These are phyloP conservation scores for Drosophila kohkoa DNA, from an alignment of 1,140 invertebrate species.

Conservation along the genomic window DNA sequence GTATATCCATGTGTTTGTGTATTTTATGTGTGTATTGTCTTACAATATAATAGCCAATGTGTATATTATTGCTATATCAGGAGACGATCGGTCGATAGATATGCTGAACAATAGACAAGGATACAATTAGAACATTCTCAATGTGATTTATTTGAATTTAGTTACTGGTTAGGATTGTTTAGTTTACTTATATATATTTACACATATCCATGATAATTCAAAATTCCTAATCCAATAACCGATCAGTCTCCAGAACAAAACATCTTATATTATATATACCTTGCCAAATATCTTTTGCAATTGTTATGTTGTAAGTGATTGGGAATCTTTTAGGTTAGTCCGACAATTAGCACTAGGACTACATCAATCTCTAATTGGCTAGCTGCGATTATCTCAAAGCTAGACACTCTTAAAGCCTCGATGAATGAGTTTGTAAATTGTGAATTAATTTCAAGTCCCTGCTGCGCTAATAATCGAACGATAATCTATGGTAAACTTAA, in stretches of 20 bases:
- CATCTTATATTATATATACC: constrained; percentile 29
- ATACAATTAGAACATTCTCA: constrained; percentile 4
- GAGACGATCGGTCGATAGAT: constrained; percentile 23
- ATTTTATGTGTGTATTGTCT: constrained; percentile 6
- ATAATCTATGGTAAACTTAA: constrained; percentile 23
- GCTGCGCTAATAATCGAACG: neutral
- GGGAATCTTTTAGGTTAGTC: constrained; percentile 31
- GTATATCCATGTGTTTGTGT: neutral
- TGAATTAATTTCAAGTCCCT: constrained; percentile 17
- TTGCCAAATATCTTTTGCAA: constrained; percentile 6
- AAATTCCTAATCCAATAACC: constrained; percentile 25
- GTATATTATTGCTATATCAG: neutral
- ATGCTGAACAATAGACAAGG: constrained; percentile 21
- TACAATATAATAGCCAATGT: constrained; percentile 38
- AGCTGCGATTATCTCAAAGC: constrained; percentile 6
- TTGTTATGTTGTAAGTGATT: constrained; percentile 37
- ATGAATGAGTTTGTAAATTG: neutral
- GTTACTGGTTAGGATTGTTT: constrained; percentile 13
- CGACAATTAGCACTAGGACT: constrained; percentile 10
- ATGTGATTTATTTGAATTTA: constrained; percentile 1
- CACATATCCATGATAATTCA: constrained; percentile 20
- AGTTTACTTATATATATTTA: constrained; percentile 6
- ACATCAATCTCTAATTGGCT: constrained; percentile 28
- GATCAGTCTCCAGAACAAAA: constrained; percentile 69
- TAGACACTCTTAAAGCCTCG: constrained; percentile 11